Percentiles rank a stretch among this genome's conserved stretches.
These are phyloP conservation scores for Erythrocebus patas DNA, from an alignment of 2,113 vertebrate species.

Conservation along the genomic window DNA sequence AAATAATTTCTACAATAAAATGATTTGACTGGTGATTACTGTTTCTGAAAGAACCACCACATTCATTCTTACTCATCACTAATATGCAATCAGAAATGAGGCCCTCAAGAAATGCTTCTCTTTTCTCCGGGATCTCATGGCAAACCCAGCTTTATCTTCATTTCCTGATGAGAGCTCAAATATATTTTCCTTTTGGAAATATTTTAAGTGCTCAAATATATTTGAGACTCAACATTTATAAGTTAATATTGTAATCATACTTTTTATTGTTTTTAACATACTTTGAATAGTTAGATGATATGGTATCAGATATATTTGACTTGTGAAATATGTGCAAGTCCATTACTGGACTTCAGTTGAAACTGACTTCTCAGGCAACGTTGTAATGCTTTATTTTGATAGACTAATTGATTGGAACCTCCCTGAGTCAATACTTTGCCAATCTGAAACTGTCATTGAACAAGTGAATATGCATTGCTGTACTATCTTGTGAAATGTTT, in stretches of 20 bases:
- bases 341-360: background rate
- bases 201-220: background rate
- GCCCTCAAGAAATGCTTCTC: fast-evolving
- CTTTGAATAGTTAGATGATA: background rate
- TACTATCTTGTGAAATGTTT: constrained; percentile 62
- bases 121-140: no score
- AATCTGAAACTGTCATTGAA: background rate
- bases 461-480: fast-evolving
- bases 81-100: no score
- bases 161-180: background rate
- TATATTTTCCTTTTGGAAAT: background rate
- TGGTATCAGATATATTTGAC: background rate
- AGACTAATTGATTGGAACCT: fast-evolving
- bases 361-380: background rate
- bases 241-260: background rate
- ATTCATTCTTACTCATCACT: background rate
- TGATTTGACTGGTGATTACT: background rate
- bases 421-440: background rate
- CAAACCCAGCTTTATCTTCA: background rate
- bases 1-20: background rate
- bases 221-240: background rate
- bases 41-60: background rate
- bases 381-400: background rate
- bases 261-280: background rate
- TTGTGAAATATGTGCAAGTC: background rate